Evolutionary conservation across 2,113 vertebrate species (phyloP).

Genomic region (Etheostoma cragini): DNA sequence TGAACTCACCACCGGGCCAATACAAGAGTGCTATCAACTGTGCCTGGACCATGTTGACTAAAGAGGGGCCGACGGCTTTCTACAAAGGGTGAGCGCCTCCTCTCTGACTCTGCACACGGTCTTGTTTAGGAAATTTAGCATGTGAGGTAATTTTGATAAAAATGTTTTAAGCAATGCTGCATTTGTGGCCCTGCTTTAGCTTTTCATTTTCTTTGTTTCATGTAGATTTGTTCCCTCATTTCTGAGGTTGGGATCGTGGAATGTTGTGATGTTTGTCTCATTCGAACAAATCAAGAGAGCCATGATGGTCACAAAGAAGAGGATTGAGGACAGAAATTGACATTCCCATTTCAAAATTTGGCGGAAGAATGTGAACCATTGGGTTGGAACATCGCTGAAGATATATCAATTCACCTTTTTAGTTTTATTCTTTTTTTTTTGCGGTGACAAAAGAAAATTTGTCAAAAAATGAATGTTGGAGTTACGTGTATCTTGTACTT

Average conservation of each 20-base stretch:
- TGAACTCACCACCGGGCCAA: conserved; percentile 89
- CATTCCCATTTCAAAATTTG: neutral
- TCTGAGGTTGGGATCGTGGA: conserved; percentile 86
- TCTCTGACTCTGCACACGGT: neutral
- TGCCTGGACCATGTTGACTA: conserved; percentile 87
- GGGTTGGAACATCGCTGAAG: neutral
- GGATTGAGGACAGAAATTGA: conserved; percentile 71
- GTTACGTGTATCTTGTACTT: conserved; percentile 14
- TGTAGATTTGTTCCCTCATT: conserved; percentile 85
- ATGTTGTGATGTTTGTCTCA: conserved; percentile 87
- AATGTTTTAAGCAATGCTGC: neutral
- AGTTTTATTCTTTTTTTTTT: conserved; percentile 13
- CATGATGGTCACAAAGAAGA: conserved; percentile 85
- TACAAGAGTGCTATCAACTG: conserved; percentile 86
- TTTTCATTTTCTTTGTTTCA: neutral
- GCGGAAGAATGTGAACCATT: conserved; percentile 1
- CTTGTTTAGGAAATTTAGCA: neutral
- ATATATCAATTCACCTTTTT: conserved; percentile 4
- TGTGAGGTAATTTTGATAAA: neutral
- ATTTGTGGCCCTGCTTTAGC: neutral
- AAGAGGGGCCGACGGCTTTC: conserved; percentile 88
- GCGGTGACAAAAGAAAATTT: conserved; percentile 34
- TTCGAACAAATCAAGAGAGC: conserved; percentile 87
- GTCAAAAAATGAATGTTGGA: conserved; percentile 48
- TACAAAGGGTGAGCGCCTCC: conserved; percentile 87